A percentile compares a stretch with the other conserved stretches of the same genome.
Conservation (phyloP, 1,140 invertebrate genomes). For the Stegodyphus mimosarum region DNA sequence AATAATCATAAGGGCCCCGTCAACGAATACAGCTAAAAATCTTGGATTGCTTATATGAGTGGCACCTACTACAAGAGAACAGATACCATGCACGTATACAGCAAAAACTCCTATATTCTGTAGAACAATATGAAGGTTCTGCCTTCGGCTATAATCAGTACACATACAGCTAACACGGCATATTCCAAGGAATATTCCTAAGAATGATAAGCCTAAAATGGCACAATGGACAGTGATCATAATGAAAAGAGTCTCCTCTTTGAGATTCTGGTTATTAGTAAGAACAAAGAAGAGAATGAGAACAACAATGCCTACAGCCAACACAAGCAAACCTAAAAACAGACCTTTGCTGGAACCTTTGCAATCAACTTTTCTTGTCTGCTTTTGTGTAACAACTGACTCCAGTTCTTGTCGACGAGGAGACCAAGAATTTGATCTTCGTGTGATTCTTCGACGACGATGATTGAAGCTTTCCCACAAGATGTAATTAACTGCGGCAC, state of each 20-base stretch:
- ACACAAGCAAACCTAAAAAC: constrained; percentile 74
- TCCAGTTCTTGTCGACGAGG: constrained; percentile 11
- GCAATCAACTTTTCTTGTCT: constrained; percentile 69
- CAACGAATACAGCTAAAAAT: constrained; percentile 70
- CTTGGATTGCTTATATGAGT: constrained; percentile 63
- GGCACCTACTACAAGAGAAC: constrained; percentile 71
- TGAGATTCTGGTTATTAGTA: constrained; percentile 73
- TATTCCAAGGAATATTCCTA: constrained; percentile 69
- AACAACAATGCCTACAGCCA: constrained; percentile 74
- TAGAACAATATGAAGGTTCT: constrained; percentile 33
- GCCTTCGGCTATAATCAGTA: not conserved
- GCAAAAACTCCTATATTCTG: constrained; percentile 72
- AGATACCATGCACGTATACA: constrained; percentile 69
- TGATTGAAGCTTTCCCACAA: constrained; percentile 74
- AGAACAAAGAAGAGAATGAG: constrained; percentile 77
- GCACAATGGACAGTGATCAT: constrained; percentile 63
- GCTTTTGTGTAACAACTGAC: not conserved
- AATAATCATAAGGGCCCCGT: constrained; percentile 71
- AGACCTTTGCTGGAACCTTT: constrained; percentile 74
- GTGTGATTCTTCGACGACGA: not conserved
- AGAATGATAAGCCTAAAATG: constrained; percentile 69
- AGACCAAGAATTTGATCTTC: constrained; percentile 1
- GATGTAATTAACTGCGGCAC: constrained; percentile 75
- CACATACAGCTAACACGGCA: constrained; percentile 67
- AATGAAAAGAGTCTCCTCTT: constrained; percentile 67